A percentile compares a stretch with the other conserved stretches of the same genome.
These are phyloP conservation scores for Anoura caudifer DNA, from an alignment of 2,113 vertebrate species.

Conservation along the genomic window DNA sequence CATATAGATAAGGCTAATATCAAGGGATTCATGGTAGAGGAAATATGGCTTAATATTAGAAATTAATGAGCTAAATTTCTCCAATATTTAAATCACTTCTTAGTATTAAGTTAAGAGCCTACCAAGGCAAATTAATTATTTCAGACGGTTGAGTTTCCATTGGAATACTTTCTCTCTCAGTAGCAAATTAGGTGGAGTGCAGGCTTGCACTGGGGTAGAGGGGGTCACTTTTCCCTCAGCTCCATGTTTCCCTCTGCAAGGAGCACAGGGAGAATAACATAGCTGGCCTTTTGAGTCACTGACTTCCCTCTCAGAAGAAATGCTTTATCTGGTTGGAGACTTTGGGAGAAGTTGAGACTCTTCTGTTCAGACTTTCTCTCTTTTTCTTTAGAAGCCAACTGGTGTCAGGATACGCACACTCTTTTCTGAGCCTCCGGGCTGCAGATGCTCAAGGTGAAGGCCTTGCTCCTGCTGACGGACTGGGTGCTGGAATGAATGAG, in stretches of 20 bases:
- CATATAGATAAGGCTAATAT: neutral
- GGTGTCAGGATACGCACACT: neutral
- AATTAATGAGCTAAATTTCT: conserved; percentile 37
- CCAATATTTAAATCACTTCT: neutral
- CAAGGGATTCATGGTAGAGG: neutral
- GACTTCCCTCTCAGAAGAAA: neutral
- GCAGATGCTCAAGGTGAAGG: neutral
- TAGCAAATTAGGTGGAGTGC: neutral
- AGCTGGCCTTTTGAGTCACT: neutral
- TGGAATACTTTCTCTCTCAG: neutral
- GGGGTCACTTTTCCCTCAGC: neutral
- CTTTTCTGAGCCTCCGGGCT: neutral
- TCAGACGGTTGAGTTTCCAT: neutral
- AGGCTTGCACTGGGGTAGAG: neutral
- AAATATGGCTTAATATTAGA: conserved; percentile 39
- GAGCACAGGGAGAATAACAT: fast-evolving
- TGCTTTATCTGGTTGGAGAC: neutral
- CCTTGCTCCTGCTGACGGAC: neutral
- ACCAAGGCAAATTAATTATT: neutral
- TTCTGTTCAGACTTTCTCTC: neutral
- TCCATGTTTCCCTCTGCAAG: neutral
- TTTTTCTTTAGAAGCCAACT: neutral
- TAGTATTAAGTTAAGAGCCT: conserved; percentile 12
- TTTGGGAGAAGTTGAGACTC: neutral
- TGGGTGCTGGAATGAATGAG: neutral